Conservation (phyloP, 1,140 invertebrate genomes). For the Tetragonula clypearis region DNA sequence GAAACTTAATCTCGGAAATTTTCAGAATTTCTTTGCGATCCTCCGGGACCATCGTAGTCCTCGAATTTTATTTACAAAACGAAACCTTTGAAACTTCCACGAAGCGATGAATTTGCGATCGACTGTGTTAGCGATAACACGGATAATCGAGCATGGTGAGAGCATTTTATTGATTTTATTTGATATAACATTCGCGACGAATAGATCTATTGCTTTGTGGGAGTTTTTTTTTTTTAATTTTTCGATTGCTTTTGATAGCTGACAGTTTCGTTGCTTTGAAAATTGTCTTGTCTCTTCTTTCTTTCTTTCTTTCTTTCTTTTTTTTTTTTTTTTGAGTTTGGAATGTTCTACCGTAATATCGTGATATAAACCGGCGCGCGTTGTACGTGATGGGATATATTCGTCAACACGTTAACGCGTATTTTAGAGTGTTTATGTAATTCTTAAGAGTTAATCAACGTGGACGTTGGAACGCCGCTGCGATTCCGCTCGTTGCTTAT, state of each 20-base stretch:
- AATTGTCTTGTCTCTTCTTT: neutral
- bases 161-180: too few species aligned
- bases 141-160: too few species aligned
- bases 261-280: neutral
- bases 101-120: too few species aligned
- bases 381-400: neutral
- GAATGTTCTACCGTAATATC: neutral
- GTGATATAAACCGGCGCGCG: too few species aligned
- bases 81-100: neutral
- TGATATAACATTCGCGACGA: too few species aligned
- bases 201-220: too few species aligned
- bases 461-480: conserved; percentile 26
- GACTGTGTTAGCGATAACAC: too few species aligned
- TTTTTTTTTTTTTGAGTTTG: neutral
- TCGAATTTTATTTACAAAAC: neutral
- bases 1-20: too few species aligned
- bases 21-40: too few species aligned
- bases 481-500: conserved; percentile 27
- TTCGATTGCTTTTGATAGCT: neutral
- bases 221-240: too few species aligned
- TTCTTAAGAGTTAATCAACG: conserved; percentile 42
- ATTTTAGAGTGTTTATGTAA: conserved; percentile 46
- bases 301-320: neutral
- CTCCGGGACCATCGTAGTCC: neutral
- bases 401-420: conserved; percentile 16